phyloP scores from a whole-genome alignment of 2,113 vertebrate species.

The Dermatemys mawii region DNA sequence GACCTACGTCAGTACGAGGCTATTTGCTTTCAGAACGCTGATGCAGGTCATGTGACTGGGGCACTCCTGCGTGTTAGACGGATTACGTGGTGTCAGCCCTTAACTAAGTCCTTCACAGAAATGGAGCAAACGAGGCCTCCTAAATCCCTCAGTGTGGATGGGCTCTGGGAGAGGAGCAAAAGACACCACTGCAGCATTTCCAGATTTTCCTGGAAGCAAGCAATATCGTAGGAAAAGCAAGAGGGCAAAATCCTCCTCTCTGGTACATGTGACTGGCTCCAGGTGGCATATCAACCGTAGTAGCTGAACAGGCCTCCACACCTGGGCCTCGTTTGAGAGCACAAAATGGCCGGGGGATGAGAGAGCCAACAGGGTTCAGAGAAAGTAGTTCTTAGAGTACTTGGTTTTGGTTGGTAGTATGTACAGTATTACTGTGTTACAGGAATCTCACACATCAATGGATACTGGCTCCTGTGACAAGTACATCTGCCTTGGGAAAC shows the following conservation, averaged over 20 bases:
- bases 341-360: not conserved
- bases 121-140: not conserved
- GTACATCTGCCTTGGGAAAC: not conserved
- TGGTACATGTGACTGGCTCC: not conserved
- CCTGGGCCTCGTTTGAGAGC: not conserved
- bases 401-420: not conserved
- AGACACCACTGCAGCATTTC: not conserved
- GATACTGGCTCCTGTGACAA: not conserved
- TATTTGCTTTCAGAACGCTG: not conserved
- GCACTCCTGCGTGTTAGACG: not conserved
- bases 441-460: not conserved
- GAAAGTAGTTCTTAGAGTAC: not conserved
- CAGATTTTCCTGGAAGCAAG: not conserved
- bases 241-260: not conserved
- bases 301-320: not conserved
- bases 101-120: not conserved
- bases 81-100: not conserved
- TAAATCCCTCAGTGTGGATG: not conserved
- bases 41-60: not conserved
- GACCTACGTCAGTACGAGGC: rapidly evolving
- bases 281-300: not conserved
- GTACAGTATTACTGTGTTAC: not conserved
- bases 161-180: not conserved
- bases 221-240: not conserved
- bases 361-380: not conserved